Conservation (phyloP, 2,113 vertebrate genomes). For the Chascanopsetta lugubris region DNA sequence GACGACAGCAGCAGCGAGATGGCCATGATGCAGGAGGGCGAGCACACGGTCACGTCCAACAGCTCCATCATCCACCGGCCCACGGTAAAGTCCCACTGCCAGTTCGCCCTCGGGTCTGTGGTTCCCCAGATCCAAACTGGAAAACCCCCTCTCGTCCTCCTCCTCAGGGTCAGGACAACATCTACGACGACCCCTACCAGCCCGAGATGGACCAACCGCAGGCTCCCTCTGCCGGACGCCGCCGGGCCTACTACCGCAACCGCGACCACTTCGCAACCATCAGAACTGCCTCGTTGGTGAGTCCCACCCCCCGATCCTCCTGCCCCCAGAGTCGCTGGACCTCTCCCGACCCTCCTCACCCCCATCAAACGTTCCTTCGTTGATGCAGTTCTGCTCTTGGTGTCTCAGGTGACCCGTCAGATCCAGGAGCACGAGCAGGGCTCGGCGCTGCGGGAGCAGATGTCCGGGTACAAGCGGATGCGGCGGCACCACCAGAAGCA, state of each 20-base stretch:
- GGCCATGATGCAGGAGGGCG: conserved; percentile 94
- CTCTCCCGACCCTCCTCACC: too few relatives aligned
- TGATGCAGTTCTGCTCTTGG: neutral
- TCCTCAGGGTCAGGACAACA: conserved; percentile 87
- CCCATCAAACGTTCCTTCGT: neutral
- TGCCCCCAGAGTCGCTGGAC: too few relatives aligned
- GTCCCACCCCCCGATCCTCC: neutral
- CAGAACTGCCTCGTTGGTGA: conserved; percentile 87
- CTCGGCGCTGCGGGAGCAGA: conserved; percentile 89
- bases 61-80: conserved; percentile 90
- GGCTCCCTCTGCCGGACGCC: conserved; percentile 81
- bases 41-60: conserved; percentile 91
- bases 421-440: conserved; percentile 95
- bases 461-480: conserved; percentile 93
- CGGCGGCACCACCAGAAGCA: conserved; percentile 94
- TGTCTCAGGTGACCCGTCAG: conserved; percentile 85
- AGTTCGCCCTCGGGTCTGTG: neutral
- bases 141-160: neutral
- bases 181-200: conserved; percentile 92
- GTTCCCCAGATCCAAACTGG: neutral
- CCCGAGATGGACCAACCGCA: conserved; percentile 87
- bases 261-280: conserved; percentile 93
- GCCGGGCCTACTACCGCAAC: conserved; percentile 82
- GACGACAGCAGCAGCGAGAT: conserved; percentile 88
- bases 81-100: conserved; percentile 70